Conservation (phyloP, 2,113 vertebrate genomes). For the Dolichotis patagonum region DNA sequence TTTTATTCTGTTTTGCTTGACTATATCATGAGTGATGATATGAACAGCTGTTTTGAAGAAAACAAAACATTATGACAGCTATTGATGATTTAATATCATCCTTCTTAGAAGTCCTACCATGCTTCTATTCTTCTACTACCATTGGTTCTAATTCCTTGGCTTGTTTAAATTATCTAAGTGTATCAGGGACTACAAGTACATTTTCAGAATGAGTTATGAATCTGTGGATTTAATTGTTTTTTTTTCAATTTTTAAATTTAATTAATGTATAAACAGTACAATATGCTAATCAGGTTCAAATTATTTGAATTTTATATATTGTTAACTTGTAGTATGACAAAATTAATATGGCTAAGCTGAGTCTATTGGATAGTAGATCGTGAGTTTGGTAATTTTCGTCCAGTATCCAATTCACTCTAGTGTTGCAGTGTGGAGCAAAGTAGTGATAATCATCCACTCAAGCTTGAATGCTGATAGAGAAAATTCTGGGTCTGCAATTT, state of each 20-base stretch:
- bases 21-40: too few species aligned
- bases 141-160: conserved; percentile 47
- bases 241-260: conserved; percentile 38
- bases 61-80: too few species aligned
- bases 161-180: not conserved
- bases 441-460: not conserved
- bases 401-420: not conserved
- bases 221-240: conserved; percentile 53
- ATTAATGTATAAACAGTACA: conserved; percentile 31
- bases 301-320: conserved; percentile 42
- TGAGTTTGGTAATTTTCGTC: not conserved
- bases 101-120: too few species aligned
- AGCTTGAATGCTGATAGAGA: not conserved
- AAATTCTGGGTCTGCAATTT: not conserved
- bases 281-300: conserved; percentile 36
- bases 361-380: not conserved
- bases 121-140: too few species aligned
- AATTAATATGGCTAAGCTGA: not conserved
- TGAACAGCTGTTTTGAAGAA: too few species aligned
- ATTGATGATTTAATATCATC: too few species aligned
- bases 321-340: not conserved
- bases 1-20: too few species aligned
- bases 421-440: not conserved
- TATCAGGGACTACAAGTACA: not conserved
- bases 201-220: conserved; percentile 53